Evolutionary conservation across 2,888 invertebrate genomes (phyloP).

Genomic region (Panopea generosa): DNA sequence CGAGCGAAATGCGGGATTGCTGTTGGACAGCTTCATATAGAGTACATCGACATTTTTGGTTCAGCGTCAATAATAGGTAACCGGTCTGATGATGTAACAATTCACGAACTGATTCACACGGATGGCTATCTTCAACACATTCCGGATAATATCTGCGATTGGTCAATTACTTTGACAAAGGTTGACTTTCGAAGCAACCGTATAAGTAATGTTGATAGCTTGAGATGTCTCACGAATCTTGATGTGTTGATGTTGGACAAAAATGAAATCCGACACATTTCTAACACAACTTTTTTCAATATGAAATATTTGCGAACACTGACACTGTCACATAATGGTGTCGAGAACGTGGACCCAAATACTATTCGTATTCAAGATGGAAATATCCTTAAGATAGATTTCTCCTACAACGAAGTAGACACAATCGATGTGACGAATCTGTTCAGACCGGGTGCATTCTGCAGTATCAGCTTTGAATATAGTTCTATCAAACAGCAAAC

Average conservation of each 20-base stretch:
- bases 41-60: constrained; percentile 34
- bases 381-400: constrained; percentile 29
- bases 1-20: constrained; percentile 20
- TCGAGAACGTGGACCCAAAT: constrained; percentile 25
- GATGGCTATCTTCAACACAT: background rate
- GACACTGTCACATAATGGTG: constrained; percentile 28
- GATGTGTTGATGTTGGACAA: background rate
- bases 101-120: background rate
- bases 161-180: background rate
- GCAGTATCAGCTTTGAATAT: constrained; percentile 25
- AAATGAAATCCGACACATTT: background rate
- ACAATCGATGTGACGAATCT: constrained; percentile 34
- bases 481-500: constrained; percentile 10
- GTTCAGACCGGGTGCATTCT: constrained; percentile 28
- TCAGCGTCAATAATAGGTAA: background rate
- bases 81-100: background rate
- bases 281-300: background rate
- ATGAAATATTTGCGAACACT: constrained; percentile 33
- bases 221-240: background rate
- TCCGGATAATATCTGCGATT: background rate
- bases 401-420: constrained; percentile 30
- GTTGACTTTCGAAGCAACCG: background rate
- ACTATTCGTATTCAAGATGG: constrained; percentile 16
- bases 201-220: background rate
- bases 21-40: constrained; percentile 19